Conservation (phyloP, 2,888 invertebrate genomes). For the Athetis lepigone region DNA sequence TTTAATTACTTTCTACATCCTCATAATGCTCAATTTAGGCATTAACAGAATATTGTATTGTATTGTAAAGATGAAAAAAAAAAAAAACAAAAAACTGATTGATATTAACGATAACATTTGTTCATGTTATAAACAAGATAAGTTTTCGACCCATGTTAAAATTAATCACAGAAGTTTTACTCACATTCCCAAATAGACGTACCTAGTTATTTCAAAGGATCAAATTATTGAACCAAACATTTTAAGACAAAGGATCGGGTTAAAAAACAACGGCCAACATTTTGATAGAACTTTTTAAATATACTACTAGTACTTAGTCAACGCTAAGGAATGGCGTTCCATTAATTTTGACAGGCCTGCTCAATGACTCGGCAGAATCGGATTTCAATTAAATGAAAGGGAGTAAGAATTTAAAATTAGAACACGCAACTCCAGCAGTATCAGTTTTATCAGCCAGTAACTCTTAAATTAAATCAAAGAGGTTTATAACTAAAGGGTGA, state of each 20-base stretch:
- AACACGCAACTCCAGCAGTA: constrained; percentile 5
- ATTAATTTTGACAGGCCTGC: constrained; percentile 44
- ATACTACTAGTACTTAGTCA: constrained; percentile 3
- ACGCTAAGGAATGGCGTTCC: constrained; percentile 16
- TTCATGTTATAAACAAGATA: background rate
- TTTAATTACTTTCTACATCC: too few relatives aligned
- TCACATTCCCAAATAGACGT: constrained; percentile 43
- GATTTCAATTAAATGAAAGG: constrained; percentile 46
- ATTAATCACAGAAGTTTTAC: constrained; percentile 61
- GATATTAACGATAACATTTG: background rate
- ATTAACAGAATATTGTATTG: too few relatives aligned
- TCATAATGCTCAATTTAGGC: background rate
- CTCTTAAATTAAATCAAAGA: constrained; percentile 38
- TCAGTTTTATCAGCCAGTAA: constrained; percentile 23
- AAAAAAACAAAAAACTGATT: too few relatives aligned
- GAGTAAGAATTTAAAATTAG: constrained; percentile 33
- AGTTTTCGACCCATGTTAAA: constrained; percentile 23
- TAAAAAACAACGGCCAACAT: constrained; percentile 24
- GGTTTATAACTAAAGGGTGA: constrained; percentile 29
- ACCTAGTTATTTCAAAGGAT: constrained; percentile 55
- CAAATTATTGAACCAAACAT: constrained; percentile 35
- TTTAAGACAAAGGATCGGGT: background rate
- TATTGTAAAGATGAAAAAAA: too few relatives aligned
- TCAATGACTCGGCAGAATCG: constrained; percentile 44
- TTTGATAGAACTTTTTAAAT: constrained; percentile 37